Conservation (phyloP, 2,888 invertebrate species). For the Keiferia lycopersicella region DNA sequence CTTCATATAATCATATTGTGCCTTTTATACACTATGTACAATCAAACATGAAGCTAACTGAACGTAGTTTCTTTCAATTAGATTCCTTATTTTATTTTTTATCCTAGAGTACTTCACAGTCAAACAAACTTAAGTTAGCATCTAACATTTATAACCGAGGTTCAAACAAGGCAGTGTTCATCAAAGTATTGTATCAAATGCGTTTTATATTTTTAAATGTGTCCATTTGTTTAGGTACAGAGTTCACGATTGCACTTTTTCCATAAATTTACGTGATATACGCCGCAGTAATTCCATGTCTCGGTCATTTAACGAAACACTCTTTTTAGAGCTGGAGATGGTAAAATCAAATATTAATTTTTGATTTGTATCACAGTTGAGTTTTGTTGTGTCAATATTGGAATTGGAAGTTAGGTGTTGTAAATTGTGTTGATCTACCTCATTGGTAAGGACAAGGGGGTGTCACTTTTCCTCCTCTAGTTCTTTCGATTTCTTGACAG, state of each 20-base stretch:
- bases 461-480: conserved; percentile 69
- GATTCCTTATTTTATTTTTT: not conserved
- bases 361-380: conserved; percentile 56
- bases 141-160: not conserved
- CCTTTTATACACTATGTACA: not conserved
- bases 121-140: not conserved
- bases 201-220: not conserved
- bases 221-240: not conserved
- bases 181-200: conserved; percentile 3
- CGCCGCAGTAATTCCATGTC: conserved; percentile 53
- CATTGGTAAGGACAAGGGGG: conserved; percentile 32
- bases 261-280: conserved; percentile 45
- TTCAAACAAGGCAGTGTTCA: not conserved
- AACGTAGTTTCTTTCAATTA: not conserved
- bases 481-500: conserved; percentile 40
- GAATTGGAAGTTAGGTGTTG: conserved; percentile 37
- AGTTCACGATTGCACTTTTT: conserved; percentile 19
- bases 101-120: not conserved
- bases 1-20: not conserved
- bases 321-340: conserved; percentile 44
- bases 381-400: conserved; percentile 43
- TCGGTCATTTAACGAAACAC: conserved; percentile 49
- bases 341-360: conserved; percentile 55
- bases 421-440: conserved; percentile 34
- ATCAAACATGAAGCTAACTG: not conserved